A percentile compares a stretch with the other conserved stretches of the same genome.
These are phyloP conservation scores for Aptenodytes patagonicus DNA, from an alignment of 2,113 vertebrate genomes.

Conservation along the genomic window DNA sequence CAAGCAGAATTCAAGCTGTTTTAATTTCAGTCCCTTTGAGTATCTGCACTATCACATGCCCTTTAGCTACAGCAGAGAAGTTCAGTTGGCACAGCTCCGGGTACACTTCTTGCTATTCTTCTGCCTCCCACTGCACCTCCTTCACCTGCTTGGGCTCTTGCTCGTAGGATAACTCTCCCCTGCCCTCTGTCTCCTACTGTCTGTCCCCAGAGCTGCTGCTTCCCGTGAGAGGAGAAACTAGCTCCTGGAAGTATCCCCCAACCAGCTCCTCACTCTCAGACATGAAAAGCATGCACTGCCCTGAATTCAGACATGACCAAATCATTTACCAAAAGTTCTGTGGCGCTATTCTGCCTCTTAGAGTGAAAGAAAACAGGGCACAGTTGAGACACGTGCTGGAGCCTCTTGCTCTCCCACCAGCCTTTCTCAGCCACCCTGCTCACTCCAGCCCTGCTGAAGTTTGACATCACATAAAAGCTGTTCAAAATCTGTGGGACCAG, in stretches of 20 bases:
- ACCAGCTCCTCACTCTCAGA: background rate
- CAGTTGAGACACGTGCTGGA: background rate
- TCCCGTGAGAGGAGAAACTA: background rate
- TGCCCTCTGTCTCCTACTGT: background rate
- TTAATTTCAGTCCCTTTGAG: background rate
- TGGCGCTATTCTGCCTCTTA: background rate
- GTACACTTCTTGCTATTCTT: background rate
- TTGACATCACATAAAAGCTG: background rate
- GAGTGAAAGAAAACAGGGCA: background rate
- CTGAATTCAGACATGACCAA: background rate
- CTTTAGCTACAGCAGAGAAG: background rate
- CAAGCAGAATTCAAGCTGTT: background rate
- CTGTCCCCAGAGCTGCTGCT: background rate
- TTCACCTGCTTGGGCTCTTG: background rate
- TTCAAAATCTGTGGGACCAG: background rate
- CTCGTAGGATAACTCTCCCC: background rate
- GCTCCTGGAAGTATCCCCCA: background rate
- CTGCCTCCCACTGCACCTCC: background rate
- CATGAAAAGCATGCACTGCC: background rate
- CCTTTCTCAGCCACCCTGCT: background rate
- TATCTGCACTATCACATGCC: background rate
- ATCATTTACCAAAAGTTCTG: background rate
- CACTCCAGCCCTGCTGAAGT: background rate
- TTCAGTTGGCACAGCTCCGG: background rate
- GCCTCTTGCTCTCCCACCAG: background rate